Conservation (phyloP, 2,888 invertebrate genomes). For the Eupithecia subfuscata region DNA sequence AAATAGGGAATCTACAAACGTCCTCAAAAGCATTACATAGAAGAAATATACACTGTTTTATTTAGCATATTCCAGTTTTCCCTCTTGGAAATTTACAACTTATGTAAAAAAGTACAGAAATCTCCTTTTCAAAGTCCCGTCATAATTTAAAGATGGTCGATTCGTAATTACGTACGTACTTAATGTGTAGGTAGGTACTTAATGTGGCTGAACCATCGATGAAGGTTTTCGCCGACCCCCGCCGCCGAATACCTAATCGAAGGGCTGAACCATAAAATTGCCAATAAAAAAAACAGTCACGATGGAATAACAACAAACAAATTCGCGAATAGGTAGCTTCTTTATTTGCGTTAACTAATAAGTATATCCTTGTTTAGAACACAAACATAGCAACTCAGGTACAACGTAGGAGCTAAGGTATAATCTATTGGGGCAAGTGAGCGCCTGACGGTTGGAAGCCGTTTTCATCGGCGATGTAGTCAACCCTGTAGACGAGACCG, state of each 20-base stretch:
- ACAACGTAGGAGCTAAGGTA: slow-evolving; percentile 27
- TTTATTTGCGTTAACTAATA: slow-evolving; percentile 1
- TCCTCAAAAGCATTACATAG: background rate
- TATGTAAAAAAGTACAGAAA: background rate
- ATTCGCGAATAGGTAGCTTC: slow-evolving; percentile 36
- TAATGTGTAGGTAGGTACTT: background rate
- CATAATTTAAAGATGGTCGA: background rate
- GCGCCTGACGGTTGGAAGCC: slow-evolving; percentile 70
- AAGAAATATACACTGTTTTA: background rate
- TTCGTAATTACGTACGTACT: background rate
- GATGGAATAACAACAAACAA: slow-evolving; percentile 24
- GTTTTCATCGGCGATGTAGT: slow-evolving; percentile 78
- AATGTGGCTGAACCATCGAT: too few relatives aligned
- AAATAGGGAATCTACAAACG: background rate
- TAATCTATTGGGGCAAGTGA: slow-evolving; percentile 65
- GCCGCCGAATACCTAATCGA: too few relatives aligned
- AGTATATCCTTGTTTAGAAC: slow-evolving; percentile 37
- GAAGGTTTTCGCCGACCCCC: too few relatives aligned
- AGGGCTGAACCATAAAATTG: too few relatives aligned
- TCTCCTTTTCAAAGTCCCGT: background rate
- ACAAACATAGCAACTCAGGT: slow-evolving; percentile 31
- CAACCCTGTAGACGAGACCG: slow-evolving; percentile 76
- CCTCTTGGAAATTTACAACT: too few relatives aligned
- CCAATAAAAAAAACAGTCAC: background rate
- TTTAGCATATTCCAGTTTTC: background rate